phyloP scores from a whole-genome alignment of 2,888 invertebrate genomes.

The Leucoma salicis region DNA sequence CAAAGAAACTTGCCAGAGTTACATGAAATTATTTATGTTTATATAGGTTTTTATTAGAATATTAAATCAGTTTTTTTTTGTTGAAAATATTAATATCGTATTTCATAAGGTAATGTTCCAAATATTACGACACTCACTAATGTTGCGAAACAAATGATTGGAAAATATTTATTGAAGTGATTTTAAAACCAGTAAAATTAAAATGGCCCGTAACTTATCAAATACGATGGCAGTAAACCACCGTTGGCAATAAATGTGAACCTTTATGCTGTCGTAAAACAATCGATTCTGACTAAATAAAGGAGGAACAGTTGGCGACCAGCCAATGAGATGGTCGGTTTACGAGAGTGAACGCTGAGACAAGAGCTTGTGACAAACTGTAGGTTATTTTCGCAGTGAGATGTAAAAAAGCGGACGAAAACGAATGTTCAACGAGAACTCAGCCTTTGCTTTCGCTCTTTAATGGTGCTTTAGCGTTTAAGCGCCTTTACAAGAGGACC shows the following conservation, averaged over 20 bases:
- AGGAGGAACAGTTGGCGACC: conserved; percentile 63
- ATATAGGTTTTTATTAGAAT: conserved; percentile 30
- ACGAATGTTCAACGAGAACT: conserved; percentile 62
- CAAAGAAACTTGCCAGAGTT: neutral
- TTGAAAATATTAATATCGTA: too few species aligned
- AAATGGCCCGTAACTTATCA: conserved; percentile 59
- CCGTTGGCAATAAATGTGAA: conserved; percentile 64
- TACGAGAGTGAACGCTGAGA: conserved; percentile 46
- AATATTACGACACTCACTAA: too few species aligned
- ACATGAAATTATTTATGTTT: neutral
- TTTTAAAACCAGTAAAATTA: conserved; percentile 62
- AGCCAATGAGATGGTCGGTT: conserved; percentile 65
- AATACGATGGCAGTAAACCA: conserved; percentile 57
- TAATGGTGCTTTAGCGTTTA: conserved; percentile 60
- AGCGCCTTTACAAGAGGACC: conserved; percentile 54
- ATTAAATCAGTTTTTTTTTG: too few species aligned
- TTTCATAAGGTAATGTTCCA: too few species aligned
- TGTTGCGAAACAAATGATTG: too few species aligned
- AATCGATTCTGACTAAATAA: conserved; percentile 70
- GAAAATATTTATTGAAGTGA: conserved; percentile 41
- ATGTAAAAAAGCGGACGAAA: conserved; percentile 68
- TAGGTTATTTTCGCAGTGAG: conserved; percentile 58
- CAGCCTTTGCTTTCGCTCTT: conserved; percentile 63
- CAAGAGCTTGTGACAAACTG: conserved; percentile 55
- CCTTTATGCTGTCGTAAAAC: conserved; percentile 69